These are phyloP conservation scores for Eupristina koningsbergeri DNA, from an alignment of 1,140 invertebrate genomes.

Conservation along the genomic window DNA sequence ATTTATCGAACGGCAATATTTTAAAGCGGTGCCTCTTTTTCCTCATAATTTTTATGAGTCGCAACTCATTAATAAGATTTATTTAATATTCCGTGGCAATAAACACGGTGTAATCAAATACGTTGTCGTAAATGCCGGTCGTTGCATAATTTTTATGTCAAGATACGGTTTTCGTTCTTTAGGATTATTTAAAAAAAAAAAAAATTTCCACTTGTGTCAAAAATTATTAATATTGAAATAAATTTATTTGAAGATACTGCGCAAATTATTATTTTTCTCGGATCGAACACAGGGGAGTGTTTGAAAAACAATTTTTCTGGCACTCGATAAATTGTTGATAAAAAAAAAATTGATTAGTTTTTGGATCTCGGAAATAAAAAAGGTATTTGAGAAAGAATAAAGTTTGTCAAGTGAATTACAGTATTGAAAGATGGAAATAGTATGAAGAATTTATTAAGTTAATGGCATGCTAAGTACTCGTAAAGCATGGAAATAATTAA, in stretches of 20 bases:
- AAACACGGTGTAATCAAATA: background rate
- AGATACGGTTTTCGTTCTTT: background rate
- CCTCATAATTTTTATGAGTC: background rate
- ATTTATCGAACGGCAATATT: background rate
- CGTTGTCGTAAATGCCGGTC: background rate
- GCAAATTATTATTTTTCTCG: too few relatives aligned
- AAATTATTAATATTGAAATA: too few relatives aligned
- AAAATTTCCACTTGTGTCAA: background rate
- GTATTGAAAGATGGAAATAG: background rate
- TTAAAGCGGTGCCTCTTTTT: background rate
- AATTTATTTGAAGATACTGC: too few relatives aligned
- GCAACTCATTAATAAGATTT: too few relatives aligned
- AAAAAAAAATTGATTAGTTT: background rate
- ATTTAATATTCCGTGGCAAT: background rate
- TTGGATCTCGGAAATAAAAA: background rate
- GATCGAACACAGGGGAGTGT: too few relatives aligned
- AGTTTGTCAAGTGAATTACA: background rate
- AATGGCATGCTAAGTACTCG: background rate
- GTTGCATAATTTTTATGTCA: background rate
- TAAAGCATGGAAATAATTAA: conserved; percentile 18
- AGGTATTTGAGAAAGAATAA: background rate
- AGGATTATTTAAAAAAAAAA: background rate
- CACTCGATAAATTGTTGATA: too few relatives aligned
- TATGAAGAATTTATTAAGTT: background rate
- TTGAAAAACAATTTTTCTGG: too few relatives aligned